Evolutionary conservation across 1,140 invertebrate genomes (phyloP), one percentile per base, ranked within the genome.

Genomic region (Drosophila repletoides): DNA sequence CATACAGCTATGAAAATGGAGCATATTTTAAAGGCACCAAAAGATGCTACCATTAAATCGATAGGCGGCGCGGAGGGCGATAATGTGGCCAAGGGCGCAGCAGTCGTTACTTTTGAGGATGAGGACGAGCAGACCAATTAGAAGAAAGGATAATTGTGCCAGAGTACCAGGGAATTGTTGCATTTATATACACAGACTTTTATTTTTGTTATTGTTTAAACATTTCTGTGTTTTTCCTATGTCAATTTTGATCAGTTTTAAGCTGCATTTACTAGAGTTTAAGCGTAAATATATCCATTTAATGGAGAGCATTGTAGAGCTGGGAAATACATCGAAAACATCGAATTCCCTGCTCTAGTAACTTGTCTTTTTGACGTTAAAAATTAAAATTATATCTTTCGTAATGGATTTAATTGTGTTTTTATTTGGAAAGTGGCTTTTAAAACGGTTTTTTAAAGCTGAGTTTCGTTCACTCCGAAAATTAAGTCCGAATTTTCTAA

Each of bases 1-100:
- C 9, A 10, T 0, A 5, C 2, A 89, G 98, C 98, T 5, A 99
- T 99, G 98, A 99, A 99, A 93, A 99, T 99, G 98, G 98, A 99
- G 93, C 95, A 98, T 90, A 93, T 98, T 1, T 94, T 99, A 2
- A 94, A 95, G 79, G 96, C 97, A 3, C 93, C 94, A 5, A 92
- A 92, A 19, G 93, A 95, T 87, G 97, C 95, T 28, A 92, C 92
- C 2, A 93, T 99, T 6, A 93, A 95, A 41, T 93, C 94, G 1
- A 91, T 98, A 31, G 91, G 94, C 0, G 95, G 93, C 77, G 93
- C 94, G 53, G 91, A 93, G 61, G 97, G 97, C 3, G 95, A 97
- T 56, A 97, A 94, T 69, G 95, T 99, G 5, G 90, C 93, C 1
- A 98, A 98, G 91, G 94, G 96, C 26, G 90, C 91, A 2, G 90